Evolutionary conservation across 2,888 invertebrate genomes (phyloP), one percentile per base, ranked within the genome.

Genomic region (Norana najaformis): DNA sequence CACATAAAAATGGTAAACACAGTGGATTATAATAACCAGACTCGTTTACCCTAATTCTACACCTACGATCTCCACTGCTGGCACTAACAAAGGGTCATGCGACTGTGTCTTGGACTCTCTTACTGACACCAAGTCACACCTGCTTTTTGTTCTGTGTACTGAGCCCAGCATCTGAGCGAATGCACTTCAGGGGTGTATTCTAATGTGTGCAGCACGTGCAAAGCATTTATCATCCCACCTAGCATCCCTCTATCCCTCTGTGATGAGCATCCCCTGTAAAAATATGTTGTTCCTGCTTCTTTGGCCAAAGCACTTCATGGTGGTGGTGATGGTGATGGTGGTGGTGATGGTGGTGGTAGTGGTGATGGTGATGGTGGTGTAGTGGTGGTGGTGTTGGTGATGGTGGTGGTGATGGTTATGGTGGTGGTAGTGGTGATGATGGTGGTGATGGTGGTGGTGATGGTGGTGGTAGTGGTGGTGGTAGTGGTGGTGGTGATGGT

Each of bases 1-100:
- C 85, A 85, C 85, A 85, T 85, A 11, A 85, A 85, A 36, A 85
- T 85, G 85, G 85, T 85, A 36, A 36, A 8, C 30, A 53, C 30
- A 53, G 30, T 30, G 69, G 47, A 69, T 69, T 11, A 69, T 69
- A 69, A 69, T 69, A n/a, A 69, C 30, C n/a, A 5, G n/a, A 69
- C 69, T 69, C n/a, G n/a, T n/a, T n/a, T n/a, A n/a, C n/a, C n/a
- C 30, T 11, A 69, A 69, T 69, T 69, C 8, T 69, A n/a, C n/a
- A 30, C 14, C n/a, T 69, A n/a, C 13, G 0, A n/a, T n/a, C n/a
- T 69, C 14, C 69, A n/a, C 4, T 16, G 30, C 1, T 69, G 1
- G 11, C 69, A 69, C n/a, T n/a, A 4, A 16, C 8, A n/a, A n/a
- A n/a, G 1, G 16, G n/a, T 69, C 47, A 47, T 23, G 69, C n/a